Evolutionary conservation across 2,113 vertebrate species (phyloP), one percentile per base, ranked within the genome.

Genomic region (Grammomys dolichurus): DNA sequence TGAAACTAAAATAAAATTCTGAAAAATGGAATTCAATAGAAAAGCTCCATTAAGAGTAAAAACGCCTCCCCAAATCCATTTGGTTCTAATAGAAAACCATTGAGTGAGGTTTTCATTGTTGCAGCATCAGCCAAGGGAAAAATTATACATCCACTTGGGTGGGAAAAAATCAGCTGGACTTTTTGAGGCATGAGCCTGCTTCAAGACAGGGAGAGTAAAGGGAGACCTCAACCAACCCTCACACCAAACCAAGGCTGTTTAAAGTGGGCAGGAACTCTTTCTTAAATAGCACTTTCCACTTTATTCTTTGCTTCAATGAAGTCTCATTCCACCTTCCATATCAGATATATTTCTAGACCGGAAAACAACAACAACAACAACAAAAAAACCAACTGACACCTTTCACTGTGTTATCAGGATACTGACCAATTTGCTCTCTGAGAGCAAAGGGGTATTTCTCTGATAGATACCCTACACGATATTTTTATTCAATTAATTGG

Each of bases 11-110:
- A 96, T 97, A 96, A 96, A 97, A 93, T 98, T 98, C 97, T 98
- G 97, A 98, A 97, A 98, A 98, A 98, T 98, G 95, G 88, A 97
- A 97, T 98, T 98, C 95, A 98, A 97, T 98, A 97, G 96, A 92
- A 98, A 98, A 98, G 96, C 89, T 97, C 95, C 90, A 97, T 98
- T 98, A 97, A 96, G 95, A 97, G 96, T 97, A 97, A 97, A 98
- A 98, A 97, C 95, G 95, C 94, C 97, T 97, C 94, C 97, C 82
- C 96, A 96, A 96, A 98, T 92, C 98, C 93, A 96, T 98, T 98
- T 97, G 98, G 48, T 97, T 97, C 76, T 96, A 98, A 98, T 98
- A 97, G 93, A 89, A 97, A 98, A 91, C 69, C 88, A 94, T 97
- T 91, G 98, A 98, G 96, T 97, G 97, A 97, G 26, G 36, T 94